Evolutionary conservation across 2,797 vertebrate species (phyloP).

Genomic region (Neopelma chrysocephalum): DNA sequence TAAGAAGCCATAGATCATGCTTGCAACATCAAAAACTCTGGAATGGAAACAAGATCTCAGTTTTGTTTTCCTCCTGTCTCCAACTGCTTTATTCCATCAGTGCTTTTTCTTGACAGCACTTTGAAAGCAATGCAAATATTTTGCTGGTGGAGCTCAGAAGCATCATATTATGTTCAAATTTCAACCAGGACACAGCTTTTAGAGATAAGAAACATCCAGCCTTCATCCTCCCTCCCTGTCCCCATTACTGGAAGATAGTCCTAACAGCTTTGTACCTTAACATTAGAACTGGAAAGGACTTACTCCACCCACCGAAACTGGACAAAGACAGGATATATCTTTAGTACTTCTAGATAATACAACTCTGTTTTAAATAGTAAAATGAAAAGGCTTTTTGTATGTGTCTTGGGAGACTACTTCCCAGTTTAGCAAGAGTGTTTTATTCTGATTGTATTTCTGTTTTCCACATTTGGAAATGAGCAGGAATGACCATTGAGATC

Average conservation of each 20-base stretch:
- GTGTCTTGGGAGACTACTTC: not conserved
- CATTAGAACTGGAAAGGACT: not conserved
- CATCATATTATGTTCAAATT: not conserved
- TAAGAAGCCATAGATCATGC: slow-evolving; percentile 16
- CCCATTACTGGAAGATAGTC: not conserved
- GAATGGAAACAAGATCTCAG: slow-evolving; percentile 5
- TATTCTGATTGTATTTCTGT: not conserved
- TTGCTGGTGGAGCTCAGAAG: not conserved
- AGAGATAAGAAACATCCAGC: not conserved
- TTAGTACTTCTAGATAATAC: not conserved
- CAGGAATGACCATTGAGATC: not conserved
- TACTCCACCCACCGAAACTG: not conserved
- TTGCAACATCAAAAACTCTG: slow-evolving; percentile 27
- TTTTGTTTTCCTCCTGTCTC: slow-evolving; percentile 26
- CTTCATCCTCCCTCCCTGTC: not conserved
- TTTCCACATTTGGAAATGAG: not conserved
- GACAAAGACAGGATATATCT: not conserved
- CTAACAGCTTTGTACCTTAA: not conserved
- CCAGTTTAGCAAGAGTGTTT: not conserved
- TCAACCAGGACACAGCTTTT: not conserved
- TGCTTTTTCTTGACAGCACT: not conserved
- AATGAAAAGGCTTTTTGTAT: not conserved
- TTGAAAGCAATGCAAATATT: not conserved
- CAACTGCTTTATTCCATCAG: rapidly evolving
- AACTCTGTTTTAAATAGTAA: not conserved